Percentiles rank a stretch among this genome's conserved stretches.
phyloP scores from a whole-genome alignment of 2,113 vertebrate genomes.

The Carollia perspicillata region DNA sequence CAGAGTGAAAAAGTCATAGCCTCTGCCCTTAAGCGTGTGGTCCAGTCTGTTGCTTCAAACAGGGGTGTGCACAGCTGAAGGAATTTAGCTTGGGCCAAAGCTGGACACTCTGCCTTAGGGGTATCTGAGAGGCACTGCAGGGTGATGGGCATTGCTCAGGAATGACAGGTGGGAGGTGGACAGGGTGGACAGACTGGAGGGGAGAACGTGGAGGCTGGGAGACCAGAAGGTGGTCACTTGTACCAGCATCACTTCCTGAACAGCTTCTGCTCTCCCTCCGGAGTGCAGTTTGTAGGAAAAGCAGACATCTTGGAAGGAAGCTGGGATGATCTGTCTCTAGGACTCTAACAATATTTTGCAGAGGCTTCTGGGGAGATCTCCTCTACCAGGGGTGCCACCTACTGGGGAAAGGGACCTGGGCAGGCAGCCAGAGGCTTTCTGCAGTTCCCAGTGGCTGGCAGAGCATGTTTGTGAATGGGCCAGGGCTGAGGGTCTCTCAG shows the following conservation, averaged over 20 bases:
- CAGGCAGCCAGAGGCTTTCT: background rate
- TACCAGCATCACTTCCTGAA: background rate
- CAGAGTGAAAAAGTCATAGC: background rate
- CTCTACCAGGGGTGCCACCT: background rate
- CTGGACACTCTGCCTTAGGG: background rate
- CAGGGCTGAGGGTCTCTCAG: background rate
- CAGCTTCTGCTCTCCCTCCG: background rate
- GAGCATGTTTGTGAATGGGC: background rate
- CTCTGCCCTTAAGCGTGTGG: background rate
- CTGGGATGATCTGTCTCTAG: background rate
- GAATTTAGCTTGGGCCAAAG: background rate
- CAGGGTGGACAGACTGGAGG: fast-evolving
- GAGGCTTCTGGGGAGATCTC: background rate
- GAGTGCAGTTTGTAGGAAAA: background rate
- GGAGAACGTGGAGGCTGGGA: fast-evolving
- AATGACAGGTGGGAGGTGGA: background rate
- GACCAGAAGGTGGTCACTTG: background rate
- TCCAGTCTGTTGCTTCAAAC: background rate
- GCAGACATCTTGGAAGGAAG: background rate
- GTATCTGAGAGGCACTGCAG: background rate
- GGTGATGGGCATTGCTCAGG: background rate
- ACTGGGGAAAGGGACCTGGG: background rate
- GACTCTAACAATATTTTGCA: background rate
- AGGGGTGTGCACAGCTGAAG: background rate
- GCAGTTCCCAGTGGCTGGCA: background rate